A percentile compares a stretch with the other conserved stretches of the same genome.
Evolutionary conservation across 2,888 invertebrate genomes (phyloP).

Genomic region (Sympetrum striolatum): DNA sequence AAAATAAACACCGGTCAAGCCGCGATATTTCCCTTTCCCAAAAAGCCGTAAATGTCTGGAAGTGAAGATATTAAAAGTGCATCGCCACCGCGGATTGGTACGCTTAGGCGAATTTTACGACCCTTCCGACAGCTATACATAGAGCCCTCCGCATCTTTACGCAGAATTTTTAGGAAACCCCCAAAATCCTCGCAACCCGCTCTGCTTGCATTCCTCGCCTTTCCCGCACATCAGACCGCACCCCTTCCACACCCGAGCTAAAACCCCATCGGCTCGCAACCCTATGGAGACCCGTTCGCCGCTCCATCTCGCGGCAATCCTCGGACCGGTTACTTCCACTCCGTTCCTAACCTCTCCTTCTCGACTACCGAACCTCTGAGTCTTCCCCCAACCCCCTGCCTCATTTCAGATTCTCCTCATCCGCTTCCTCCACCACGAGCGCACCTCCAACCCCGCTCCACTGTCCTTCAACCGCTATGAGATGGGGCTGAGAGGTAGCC

Average conservation of each 20-base stretch:
- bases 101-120: not conserved
- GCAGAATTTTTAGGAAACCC: not conserved
- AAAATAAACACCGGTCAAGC: not conserved
- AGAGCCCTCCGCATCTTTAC: not conserved
- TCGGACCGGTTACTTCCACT: slow-evolving; percentile 19
- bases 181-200: not conserved
- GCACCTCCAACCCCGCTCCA: not conserved
- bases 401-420: slow-evolving; percentile 13
- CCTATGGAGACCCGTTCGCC: not conserved
- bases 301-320: not conserved
- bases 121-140: not conserved
- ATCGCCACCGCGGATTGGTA: not conserved
- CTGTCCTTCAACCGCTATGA: slow-evolving; percentile 13
- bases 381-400: not conserved
- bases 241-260: not conserved
- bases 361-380: not conserved
- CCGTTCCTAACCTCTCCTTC: not conserved
- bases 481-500: slow-evolving; percentile 13
- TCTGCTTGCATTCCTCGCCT: not conserved
- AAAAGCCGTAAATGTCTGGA: not conserved
- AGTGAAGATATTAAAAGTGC: not conserved
- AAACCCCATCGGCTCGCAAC: not conserved
- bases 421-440: not conserved
- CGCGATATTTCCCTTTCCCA: not conserved
- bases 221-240: not conserved